Conservation (phyloP, 2,888 invertebrate species). For the Lagria hirta region DNA sequence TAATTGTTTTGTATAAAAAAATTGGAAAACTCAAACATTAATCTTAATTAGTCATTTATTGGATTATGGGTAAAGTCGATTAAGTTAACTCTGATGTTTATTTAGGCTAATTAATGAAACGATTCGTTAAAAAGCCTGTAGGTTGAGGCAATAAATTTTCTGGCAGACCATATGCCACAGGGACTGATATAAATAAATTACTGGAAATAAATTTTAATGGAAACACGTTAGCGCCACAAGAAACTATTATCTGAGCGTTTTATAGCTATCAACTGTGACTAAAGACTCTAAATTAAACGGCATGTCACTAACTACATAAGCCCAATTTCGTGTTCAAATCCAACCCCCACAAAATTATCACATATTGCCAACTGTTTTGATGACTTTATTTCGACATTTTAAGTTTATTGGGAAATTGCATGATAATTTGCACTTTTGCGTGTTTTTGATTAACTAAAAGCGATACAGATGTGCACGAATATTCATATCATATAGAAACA, state of each 20-base stretch:
- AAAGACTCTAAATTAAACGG: conserved; percentile 30
- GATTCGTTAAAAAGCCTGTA: conserved; percentile 22
- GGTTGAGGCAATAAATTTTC: conserved; percentile 24
- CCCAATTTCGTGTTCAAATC: conserved; percentile 12
- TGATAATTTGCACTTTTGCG: conserved; percentile 3
- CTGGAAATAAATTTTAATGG: conserved; percentile 47
- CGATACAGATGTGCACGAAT: conserved; percentile 10
- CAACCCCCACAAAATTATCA: conserved; percentile 4
- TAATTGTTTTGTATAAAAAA: too few relatives aligned
- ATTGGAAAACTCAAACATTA: too few relatives aligned
- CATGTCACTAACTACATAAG: conserved; percentile 24
- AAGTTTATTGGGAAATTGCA: conserved; percentile 11
- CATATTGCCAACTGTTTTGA: conserved; percentile 4
- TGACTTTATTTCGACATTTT: not conserved
- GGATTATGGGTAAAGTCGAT: conserved; percentile 5
- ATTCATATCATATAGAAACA: too few relatives aligned
- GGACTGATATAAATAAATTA: conserved; percentile 45
- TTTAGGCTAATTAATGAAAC: conserved; percentile 21
- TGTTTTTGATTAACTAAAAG: conserved; percentile 6
- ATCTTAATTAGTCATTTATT: conserved; percentile 2
- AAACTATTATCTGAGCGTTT: conserved; percentile 44
- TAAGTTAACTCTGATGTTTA: conserved; percentile 9
- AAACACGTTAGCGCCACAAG: conserved; percentile 42
- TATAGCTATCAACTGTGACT: conserved; percentile 45
- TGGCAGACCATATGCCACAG: conserved; percentile 44